Evolutionary conservation across 2,113 vertebrate genomes (phyloP).

Genomic region (Psophia crepitans): DNA sequence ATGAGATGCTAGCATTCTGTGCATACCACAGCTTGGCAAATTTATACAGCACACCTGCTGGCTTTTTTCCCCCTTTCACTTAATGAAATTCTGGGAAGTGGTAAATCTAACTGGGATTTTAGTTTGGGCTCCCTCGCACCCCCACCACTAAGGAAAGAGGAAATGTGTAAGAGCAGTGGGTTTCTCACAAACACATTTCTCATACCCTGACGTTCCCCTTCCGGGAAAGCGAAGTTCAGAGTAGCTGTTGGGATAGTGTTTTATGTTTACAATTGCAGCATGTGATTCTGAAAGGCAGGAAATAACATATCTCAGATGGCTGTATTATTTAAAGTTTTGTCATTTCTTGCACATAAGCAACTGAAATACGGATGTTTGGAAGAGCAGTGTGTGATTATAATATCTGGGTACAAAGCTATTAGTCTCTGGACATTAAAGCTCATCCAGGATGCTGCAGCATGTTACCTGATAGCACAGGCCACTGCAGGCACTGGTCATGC

Average conservation of each 20-base stretch:
- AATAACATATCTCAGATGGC: background rate
- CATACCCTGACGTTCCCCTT: background rate
- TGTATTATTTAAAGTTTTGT: background rate
- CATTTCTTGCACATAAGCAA: background rate
- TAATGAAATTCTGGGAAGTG: background rate
- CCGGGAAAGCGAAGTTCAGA: background rate
- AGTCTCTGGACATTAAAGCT: accelerated
- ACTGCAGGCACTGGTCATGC: background rate
- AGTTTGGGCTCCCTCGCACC: background rate
- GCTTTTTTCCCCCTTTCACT: background rate
- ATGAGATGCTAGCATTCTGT: background rate
- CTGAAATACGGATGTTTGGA: background rate
- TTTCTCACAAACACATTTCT: background rate
- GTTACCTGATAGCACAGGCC: background rate
- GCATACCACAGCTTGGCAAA: background rate
- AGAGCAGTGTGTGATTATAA: background rate
- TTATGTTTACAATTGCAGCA: background rate
- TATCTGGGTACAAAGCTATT: background rate
- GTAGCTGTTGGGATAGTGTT: background rate
- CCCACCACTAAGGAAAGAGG: background rate
- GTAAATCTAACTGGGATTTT: background rate
- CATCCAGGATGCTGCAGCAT: background rate
- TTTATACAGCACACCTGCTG: background rate
- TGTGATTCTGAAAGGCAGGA: background rate
- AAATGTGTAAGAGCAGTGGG: background rate